Conservation (phyloP, 2,888 invertebrate genomes). For the Drosophila pegasa region DNA sequence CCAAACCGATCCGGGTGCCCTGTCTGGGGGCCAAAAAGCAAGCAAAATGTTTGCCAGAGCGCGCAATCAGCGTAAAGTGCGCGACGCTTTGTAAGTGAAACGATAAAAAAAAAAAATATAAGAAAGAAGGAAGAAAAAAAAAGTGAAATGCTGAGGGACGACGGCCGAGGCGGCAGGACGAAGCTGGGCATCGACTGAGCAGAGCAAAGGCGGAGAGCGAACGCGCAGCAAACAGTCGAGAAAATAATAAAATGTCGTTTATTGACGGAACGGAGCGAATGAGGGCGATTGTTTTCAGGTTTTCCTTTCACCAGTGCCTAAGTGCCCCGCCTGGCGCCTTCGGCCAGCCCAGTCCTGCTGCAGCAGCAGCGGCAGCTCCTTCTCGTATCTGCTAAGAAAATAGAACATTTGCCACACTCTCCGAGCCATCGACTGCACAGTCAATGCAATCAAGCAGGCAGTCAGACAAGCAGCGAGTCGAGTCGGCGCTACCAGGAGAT, state of each 20-base stretch:
- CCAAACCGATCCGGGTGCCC: conserved; percentile 26
- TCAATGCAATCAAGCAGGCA: conserved; percentile 26
- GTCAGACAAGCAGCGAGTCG: neutral
- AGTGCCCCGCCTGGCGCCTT: neutral
- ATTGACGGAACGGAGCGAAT: conserved; percentile 58
- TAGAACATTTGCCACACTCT: conserved; percentile 9
- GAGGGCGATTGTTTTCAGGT: conserved; percentile 52
- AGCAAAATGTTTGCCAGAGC: conserved; percentile 72
- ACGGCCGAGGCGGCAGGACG: conserved; percentile 13
- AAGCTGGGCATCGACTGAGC: conserved; percentile 32
- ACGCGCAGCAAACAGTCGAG: conserved; percentile 47
- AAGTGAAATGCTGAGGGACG: conserved; percentile 7
- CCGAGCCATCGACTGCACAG: conserved; percentile 15
- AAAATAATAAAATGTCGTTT: conserved; percentile 76
- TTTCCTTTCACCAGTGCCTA: conserved; percentile 23
- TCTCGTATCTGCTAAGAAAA: conserved; percentile 19
- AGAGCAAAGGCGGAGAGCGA: conserved; percentile 6
- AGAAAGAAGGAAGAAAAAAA: neutral
- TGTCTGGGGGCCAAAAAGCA: conserved; percentile 39
- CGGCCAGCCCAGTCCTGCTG: conserved; percentile 1
- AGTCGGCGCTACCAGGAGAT: neutral
- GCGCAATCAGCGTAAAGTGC: conserved; percentile 79
- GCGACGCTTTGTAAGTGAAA: conserved; percentile 78
- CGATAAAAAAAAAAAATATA: conserved; percentile 58
- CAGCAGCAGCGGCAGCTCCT: too few species aligned